These are phyloP conservation scores for Carlito syrichta DNA, from an alignment of 2,113 vertebrate species.

Conservation along the genomic window DNA sequence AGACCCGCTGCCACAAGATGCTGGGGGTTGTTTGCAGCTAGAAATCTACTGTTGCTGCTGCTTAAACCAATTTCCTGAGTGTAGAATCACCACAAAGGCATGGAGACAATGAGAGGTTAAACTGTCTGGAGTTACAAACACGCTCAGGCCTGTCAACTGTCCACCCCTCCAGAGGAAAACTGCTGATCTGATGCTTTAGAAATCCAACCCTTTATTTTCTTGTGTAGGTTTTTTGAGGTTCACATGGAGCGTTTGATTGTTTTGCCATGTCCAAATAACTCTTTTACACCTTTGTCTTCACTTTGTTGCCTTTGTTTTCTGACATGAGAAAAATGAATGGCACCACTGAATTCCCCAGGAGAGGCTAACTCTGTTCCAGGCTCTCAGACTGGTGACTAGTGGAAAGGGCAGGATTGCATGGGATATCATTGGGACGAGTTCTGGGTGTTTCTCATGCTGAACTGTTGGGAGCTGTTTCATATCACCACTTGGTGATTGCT, in stretches of 20 bases:
- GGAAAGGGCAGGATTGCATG: accelerated
- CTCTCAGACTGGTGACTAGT: accelerated
- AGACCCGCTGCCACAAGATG: background rate
- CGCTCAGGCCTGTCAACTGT: background rate
- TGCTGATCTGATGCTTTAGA: background rate
- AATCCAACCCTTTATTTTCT: background rate
- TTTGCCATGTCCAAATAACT: background rate
- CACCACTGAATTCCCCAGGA: accelerated
- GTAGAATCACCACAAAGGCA: background rate
- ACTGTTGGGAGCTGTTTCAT: accelerated
- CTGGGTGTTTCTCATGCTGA: accelerated
- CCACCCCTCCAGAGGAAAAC: background rate
- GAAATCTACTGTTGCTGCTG: background rate
- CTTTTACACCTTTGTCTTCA: background rate
- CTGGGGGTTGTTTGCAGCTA: background rate
- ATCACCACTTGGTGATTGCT: background rate
- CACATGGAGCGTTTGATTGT: background rate
- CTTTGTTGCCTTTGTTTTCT: background rate
- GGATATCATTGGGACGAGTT: accelerated
- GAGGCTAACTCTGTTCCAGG: background rate
- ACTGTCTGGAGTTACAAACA: too few relatives aligned
- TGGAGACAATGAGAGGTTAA: accelerated
- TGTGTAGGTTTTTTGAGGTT: background rate
- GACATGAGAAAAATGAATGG: background rate
- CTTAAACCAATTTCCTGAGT: accelerated